Percentiles rank a stretch among this genome's conserved stretches.
Conservation (phyloP, 2,797 vertebrate species). For the Siniperca scherzeri region DNA sequence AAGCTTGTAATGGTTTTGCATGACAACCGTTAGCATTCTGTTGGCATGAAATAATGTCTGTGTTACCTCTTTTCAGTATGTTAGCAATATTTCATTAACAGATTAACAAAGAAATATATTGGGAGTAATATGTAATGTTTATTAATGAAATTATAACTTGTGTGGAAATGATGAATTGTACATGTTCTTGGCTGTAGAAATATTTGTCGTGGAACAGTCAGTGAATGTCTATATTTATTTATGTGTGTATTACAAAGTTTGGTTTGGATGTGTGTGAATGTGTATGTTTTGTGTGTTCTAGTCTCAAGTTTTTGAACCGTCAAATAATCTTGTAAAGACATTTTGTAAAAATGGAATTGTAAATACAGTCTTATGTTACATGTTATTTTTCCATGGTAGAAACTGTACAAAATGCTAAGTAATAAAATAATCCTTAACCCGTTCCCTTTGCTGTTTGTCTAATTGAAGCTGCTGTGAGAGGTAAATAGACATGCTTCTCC, state of each 20-base stretch:
- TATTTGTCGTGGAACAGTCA: conserved; percentile 87
- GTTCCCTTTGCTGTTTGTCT: conserved; percentile 69
- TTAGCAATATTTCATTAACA: conserved; percentile 89
- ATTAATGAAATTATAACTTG: conserved; percentile 89
- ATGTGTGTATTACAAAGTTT: conserved; percentile 91
- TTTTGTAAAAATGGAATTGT: conserved; percentile 95
- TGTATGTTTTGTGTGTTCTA: conserved; percentile 82
- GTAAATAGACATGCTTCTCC: conserved; percentile 68
- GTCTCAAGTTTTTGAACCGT: conserved; percentile 83
- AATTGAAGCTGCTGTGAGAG: conserved; percentile 59
- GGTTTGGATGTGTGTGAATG: conserved; percentile 87
- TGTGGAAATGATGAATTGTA: conserved; percentile 85
- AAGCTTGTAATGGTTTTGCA: conserved; percentile 88
- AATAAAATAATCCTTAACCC: conserved; percentile 92
- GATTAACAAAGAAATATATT: conserved; percentile 91
- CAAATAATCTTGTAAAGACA: conserved; percentile 91
- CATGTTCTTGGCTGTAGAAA: conserved; percentile 90
- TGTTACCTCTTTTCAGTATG: conserved; percentile 89
- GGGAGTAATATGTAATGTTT: conserved; percentile 86
- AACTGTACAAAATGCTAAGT: conserved; percentile 94
- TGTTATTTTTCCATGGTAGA: conserved; percentile 92
- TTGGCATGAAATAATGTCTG: conserved; percentile 88
- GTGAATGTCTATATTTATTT: conserved; percentile 97
- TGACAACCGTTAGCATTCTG: conserved; percentile 87
- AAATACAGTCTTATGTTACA: conserved; percentile 93